These are phyloP conservation scores for Hemitrygon akajei DNA, from an alignment of 2,797 vertebrate genomes.

Conservation along the genomic window DNA sequence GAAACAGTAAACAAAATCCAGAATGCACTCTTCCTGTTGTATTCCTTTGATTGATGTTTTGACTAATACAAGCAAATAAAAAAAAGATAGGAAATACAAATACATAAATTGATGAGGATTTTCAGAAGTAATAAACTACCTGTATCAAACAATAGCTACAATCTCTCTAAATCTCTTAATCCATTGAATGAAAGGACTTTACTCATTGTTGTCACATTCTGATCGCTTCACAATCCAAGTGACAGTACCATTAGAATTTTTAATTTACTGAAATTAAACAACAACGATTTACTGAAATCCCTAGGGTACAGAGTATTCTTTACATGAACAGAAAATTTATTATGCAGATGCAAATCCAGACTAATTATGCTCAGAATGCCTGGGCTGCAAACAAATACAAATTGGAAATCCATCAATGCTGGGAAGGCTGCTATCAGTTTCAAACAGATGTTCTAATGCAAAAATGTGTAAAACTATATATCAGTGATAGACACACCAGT, in stretches of 20 bases:
- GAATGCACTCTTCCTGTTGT: neutral
- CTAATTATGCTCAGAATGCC: slow-evolving; percentile 19
- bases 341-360: slow-evolving; percentile 10
- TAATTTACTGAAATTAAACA: neutral
- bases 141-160: neutral
- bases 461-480: neutral
- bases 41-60: too few species aligned
- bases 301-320: slow-evolving; percentile 15
- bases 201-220: neutral
- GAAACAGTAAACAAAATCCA: neutral
- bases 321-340: slow-evolving; percentile 34
- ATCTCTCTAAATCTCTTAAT: slow-evolving; percentile 15
- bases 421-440: slow-evolving; percentile 8
- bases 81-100: neutral
- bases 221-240: neutral
- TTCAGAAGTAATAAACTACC: neutral
- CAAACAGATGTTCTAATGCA: slow-evolving; percentile 14
- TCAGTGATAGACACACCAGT: neutral
- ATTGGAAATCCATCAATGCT: slow-evolving; percentile 29
- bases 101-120: neutral
- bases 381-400: slow-evolving; percentile 25
- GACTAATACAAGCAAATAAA: neutral
- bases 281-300: neutral
- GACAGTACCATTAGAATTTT: neutral
- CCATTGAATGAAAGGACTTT: neutral